A percentile compares a stretch with the other conserved stretches of the same genome.
These are phyloP conservation scores for Neocloeon triangulifer DNA, from an alignment of 1,140 invertebrate species.

Conservation along the genomic window DNA sequence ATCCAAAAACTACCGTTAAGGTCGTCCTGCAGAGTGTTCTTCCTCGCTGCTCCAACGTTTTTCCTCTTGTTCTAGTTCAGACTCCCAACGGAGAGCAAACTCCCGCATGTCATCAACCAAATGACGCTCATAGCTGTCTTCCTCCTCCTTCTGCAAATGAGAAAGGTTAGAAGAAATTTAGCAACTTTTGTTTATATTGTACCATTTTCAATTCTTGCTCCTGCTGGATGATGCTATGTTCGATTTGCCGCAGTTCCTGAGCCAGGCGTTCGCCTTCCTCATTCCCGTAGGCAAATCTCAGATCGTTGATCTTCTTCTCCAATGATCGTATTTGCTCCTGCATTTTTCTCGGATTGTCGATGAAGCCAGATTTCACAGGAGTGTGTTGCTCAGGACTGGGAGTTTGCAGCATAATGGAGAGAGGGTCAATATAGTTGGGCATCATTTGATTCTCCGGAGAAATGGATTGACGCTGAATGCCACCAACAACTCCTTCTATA, in stretches of 20 bases:
- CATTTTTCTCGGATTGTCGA: conserved; percentile 34
- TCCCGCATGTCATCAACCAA: conserved; percentile 43
- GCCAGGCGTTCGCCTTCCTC: conserved; percentile 30
- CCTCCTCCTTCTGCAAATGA: conserved; percentile 13
- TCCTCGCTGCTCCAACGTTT: conserved; percentile 37
- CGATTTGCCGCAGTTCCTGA: conserved; percentile 37
- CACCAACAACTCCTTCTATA: too few relatives aligned
- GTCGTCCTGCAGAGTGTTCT: conserved; percentile 17
- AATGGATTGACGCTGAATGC: too few relatives aligned
- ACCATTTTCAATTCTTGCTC: conserved; percentile 34
- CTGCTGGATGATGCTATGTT: conserved; percentile 38
- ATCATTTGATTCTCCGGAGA: too few relatives aligned
- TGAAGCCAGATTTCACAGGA: too few relatives aligned
- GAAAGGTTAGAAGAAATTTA: neutral
- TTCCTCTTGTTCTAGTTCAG: conserved; percentile 39
- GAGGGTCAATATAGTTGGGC: too few relatives aligned
- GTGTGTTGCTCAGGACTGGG: too few relatives aligned
- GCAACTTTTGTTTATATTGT: neutral
- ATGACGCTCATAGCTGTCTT: conserved; percentile 38
- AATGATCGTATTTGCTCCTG: conserved; percentile 36
- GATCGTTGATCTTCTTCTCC: conserved; percentile 37
- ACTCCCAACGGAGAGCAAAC: conserved; percentile 35
- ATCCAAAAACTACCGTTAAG: neutral
- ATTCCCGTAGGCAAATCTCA: conserved; percentile 25
- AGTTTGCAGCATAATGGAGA: too few relatives aligned